Evolutionary conservation across 2,797 vertebrate genomes (phyloP).

Genomic region (Lepilemur ruficaudatus): DNA sequence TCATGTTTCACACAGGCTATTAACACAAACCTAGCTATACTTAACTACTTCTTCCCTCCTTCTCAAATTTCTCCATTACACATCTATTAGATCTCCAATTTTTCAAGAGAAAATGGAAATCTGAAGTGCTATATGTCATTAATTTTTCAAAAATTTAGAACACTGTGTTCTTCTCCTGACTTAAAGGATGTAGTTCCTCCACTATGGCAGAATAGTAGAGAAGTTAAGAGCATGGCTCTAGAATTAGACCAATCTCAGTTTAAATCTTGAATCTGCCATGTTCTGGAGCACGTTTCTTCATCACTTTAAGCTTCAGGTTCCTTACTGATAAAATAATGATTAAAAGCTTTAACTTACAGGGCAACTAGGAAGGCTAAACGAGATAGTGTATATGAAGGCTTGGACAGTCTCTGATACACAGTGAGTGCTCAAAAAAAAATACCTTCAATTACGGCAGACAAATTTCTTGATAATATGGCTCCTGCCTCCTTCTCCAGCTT

Average conservation of each 20-base stretch:
- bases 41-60: not conserved
- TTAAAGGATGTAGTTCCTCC: not conserved
- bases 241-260: not conserved
- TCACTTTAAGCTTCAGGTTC: not conserved
- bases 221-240: not conserved
- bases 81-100: not conserved
- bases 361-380: not conserved
- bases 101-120: conserved; percentile 25
- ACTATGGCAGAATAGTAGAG: not conserved
- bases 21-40: not conserved
- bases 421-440: not conserved
- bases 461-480: not conserved
- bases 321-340: not conserved
- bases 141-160: not conserved
- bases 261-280: not conserved
- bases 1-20: not conserved
- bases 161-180: not conserved
- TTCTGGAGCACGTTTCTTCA: not conserved
- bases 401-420: not conserved
- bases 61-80: conserved; percentile 17
- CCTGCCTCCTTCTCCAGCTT: not conserved
- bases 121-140: not conserved
- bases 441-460: not conserved
- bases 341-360: not conserved
- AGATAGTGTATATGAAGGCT: not conserved